A percentile compares a stretch with the other conserved stretches of the same genome.
These are phyloP conservation scores for Gastracanthus pulcherrimus DNA, from an alignment of 2,888 invertebrate genomes.

Conservation along the genomic window DNA sequence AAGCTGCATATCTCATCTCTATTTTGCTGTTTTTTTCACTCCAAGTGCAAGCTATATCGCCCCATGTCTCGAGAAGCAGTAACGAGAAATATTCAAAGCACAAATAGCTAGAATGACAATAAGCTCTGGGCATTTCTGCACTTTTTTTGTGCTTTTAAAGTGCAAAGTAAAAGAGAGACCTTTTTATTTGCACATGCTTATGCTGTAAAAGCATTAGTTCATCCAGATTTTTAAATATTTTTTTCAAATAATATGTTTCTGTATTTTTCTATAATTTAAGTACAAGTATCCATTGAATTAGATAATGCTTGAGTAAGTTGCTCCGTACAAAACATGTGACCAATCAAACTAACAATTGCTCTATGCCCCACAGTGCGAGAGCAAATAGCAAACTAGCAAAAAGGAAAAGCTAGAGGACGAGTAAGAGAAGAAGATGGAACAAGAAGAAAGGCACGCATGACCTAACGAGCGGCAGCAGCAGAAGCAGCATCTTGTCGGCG, in stretches of 20 bases:
- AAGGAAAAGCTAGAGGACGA: constrained; percentile 2
- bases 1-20: constrained; percentile 12
- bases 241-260: no score
- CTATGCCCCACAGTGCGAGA: not conserved
- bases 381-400: not conserved
- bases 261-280: no score
- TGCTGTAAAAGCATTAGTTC: no score
- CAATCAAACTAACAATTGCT: not conserved
- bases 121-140: no score
- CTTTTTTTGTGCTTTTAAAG: no score
- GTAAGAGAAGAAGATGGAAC: constrained; percentile 18
- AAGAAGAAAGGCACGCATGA: constrained; percentile 59
- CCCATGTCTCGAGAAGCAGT: not conserved
- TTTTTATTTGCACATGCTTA: no score
- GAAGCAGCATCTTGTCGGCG: constrained; percentile 63
- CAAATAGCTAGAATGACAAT: constrained; percentile 38
- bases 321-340: no score
- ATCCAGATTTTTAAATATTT: no score
- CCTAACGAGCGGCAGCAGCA: constrained; percentile 64
- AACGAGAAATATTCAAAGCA: constrained; percentile 47
- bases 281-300: no score
- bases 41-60: not conserved
- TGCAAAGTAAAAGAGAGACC: no score
- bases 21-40: constrained; percentile 29
- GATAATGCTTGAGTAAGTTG: no score